phyloP scores from a whole-genome alignment of 2,888 invertebrate species.

The Dasypogon diadema region DNA sequence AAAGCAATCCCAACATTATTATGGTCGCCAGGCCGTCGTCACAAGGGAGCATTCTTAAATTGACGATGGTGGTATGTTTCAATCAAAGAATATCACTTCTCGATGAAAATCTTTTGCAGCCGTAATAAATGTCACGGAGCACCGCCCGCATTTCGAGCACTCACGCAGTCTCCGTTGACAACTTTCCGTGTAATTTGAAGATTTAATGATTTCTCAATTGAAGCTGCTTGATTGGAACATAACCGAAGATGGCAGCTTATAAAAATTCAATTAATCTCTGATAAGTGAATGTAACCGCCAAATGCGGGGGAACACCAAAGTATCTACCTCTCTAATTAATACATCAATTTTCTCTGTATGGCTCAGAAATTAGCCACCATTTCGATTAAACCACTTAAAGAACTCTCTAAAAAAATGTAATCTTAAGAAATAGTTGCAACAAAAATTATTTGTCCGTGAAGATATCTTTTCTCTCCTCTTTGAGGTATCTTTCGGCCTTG shows the following conservation, averaged over 20 bases:
- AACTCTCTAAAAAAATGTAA: too few species aligned
- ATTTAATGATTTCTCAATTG: constrained; percentile 46
- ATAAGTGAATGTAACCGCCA: background rate
- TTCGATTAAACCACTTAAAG: too few species aligned
- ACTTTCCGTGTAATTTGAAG: constrained; percentile 18
- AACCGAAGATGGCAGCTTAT: background rate
- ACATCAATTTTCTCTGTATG: too few species aligned
- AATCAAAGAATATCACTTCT: constrained; percentile 16
- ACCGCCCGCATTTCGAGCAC: constrained; percentile 27
- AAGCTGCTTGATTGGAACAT: background rate
- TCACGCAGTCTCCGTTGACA: constrained; percentile 18
- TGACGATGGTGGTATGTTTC: constrained; percentile 24
- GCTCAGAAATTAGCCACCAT: too few species aligned
- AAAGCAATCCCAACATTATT: too few species aligned
- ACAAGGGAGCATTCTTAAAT: background rate
- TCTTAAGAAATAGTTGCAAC: too few species aligned
- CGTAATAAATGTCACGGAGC: constrained; percentile 13
- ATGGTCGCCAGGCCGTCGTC: background rate
- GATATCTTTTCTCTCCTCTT: too few species aligned
- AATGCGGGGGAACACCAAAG: background rate
- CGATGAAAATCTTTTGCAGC: constrained; percentile 9
- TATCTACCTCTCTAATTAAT: too few species aligned
- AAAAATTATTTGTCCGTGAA: too few species aligned
- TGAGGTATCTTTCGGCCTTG: too few species aligned
- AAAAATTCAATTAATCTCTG: background rate